Evolutionary conservation across 2,888 invertebrate species (phyloP).

Genomic region (Amblyteles armatorius): DNA sequence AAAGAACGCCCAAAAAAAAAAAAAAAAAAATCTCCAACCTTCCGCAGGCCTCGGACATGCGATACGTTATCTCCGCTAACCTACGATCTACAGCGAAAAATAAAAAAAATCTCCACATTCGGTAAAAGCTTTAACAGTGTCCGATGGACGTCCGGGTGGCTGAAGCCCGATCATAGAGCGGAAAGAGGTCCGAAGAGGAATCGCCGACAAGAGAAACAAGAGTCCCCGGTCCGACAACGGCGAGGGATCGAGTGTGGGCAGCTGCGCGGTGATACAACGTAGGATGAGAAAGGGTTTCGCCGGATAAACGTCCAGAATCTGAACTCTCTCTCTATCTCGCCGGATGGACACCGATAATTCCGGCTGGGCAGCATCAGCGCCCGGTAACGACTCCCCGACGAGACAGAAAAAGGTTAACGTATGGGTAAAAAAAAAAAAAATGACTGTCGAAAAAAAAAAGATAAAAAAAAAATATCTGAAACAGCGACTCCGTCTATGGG

Average conservation of each 20-base stretch:
- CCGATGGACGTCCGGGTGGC: constrained; percentile 6
- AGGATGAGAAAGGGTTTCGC: constrained; percentile 58
- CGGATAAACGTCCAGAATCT: constrained; percentile 58
- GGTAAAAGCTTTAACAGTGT: not conserved
- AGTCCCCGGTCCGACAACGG: not conserved
- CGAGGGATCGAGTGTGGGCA: constrained; percentile 22
- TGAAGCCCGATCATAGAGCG: constrained; percentile 35
- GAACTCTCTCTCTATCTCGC: constrained; percentile 39
- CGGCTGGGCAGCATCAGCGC: constrained; percentile 58
- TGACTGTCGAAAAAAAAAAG: not conserved
- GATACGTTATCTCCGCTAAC: not conserved
- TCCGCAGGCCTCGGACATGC: constrained; percentile 5
- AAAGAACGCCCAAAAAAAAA: constrained; percentile 24
- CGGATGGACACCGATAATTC: constrained; percentile 63
- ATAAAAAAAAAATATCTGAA: constrained; percentile 35
- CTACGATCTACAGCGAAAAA: too few relatives aligned
- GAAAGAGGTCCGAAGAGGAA: constrained; percentile 45
- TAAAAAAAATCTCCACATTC: not conserved
- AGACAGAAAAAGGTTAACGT: constrained; percentile 58
- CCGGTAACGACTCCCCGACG: constrained; percentile 29
- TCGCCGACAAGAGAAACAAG: constrained; percentile 46
- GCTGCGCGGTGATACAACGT: constrained; percentile 34
- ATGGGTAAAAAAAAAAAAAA: constrained; percentile 1
- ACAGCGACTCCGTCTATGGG: constrained; percentile 25
- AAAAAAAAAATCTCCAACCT: constrained; percentile 10